These are phyloP conservation scores for Neocloeon triangulifer DNA, from an alignment of 1,140 invertebrate species.

Conservation along the genomic window DNA sequence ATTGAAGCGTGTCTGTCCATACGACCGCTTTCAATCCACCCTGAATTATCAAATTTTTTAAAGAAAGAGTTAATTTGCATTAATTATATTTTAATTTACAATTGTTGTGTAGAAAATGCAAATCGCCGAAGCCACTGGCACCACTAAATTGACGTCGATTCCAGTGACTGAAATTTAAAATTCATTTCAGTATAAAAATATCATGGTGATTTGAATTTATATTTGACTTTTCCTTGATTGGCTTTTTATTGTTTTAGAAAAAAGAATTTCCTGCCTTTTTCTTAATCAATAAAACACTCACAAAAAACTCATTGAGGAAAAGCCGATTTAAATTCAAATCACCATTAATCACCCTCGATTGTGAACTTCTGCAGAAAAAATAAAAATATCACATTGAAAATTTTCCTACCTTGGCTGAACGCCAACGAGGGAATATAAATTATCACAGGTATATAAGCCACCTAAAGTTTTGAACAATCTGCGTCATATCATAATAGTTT, in stretches of 20 bases:
- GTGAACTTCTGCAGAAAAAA: neutral
- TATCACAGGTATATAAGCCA: conserved; percentile 15
- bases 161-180: conserved; percentile 12
- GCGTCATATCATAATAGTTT: conserved; percentile 9
- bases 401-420: conserved; percentile 17
- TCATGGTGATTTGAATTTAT: too few species aligned
- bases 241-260: too few species aligned
- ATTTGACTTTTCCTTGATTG: too few species aligned
- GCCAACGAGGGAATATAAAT: conserved; percentile 18
- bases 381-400: conserved; percentile 1
- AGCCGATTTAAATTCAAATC: too few species aligned
- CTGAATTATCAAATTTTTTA: conserved; percentile 12
- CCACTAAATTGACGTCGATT: conserved; percentile 11
- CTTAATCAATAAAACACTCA: too few species aligned
- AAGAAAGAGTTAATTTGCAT: neutral
- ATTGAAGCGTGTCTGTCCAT: conserved; percentile 28
- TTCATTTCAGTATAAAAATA: neutral
- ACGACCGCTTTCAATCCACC: conserved; percentile 31
- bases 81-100: conserved; percentile 9
- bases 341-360: too few species aligned
- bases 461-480: too few species aligned
- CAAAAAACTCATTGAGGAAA: too few species aligned
- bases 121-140: conserved; percentile 11
- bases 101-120: conserved; percentile 15
- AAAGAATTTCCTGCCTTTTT: too few species aligned